Conservation (phyloP, 1,140 invertebrate species). For the Maconellicoccus hirsutus region DNA sequence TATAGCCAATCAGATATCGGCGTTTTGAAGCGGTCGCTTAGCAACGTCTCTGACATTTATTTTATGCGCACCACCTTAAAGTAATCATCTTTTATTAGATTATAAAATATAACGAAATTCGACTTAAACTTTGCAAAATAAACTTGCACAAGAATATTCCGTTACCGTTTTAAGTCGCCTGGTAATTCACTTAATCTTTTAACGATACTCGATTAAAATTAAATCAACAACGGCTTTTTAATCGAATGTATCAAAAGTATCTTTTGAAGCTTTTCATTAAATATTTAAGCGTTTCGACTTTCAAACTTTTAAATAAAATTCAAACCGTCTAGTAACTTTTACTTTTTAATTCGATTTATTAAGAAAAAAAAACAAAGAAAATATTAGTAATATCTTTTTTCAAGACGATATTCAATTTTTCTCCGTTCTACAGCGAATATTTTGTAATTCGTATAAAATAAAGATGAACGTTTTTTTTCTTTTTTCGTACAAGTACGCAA, state of each 20-base stretch:
- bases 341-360: neutral
- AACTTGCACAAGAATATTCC: neutral
- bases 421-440: too few species aligned
- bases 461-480: too few species aligned
- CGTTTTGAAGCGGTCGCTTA: slow-evolving; percentile 17
- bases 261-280: slow-evolving; percentile 17
- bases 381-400: too few species aligned
- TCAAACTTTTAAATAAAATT: slow-evolving; percentile 1
- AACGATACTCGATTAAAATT: slow-evolving; percentile 22
- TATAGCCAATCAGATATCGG: slow-evolving; percentile 18
- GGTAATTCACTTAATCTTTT: slow-evolving; percentile 13
- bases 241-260: slow-evolving; percentile 22
- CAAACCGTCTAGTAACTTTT: neutral
- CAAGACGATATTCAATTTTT: too few species aligned
- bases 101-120: slow-evolving; percentile 22
- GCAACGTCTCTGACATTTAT: slow-evolving; percentile 19
- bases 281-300: slow-evolving; percentile 13
- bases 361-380: neutral
- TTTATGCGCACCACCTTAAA: slow-evolving; percentile 20
- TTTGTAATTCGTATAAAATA: too few species aligned
- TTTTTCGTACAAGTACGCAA: too few species aligned
- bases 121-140: slow-evolving; percentile 18
- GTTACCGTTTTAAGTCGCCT: slow-evolving; percentile 17
- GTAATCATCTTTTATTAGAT: slow-evolving; percentile 19
- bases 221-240: slow-evolving; percentile 19